Base-by-base conservation (phyloP, 2,113 vertebrate genomes). In the Oxyura jamaicensis region DNA sequence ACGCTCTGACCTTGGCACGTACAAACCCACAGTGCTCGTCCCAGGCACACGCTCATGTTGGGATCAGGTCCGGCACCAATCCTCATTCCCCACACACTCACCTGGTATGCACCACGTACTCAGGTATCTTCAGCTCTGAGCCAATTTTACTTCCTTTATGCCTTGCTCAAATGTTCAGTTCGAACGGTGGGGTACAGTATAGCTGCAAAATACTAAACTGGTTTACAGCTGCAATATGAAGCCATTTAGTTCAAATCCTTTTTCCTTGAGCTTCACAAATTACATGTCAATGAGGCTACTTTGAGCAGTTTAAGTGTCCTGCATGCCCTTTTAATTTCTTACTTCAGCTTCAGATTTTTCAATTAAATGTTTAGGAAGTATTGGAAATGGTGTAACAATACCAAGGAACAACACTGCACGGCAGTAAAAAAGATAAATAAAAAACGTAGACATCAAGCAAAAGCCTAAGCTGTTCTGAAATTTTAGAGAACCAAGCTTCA, bases 91-190 rank as follows among this genome's bases (percentile, higher is more conserved):
- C 4, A 17, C 33, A 53, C 0, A 3, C 23, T 2, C 4, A 22
- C 26, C 72, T 20, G 31, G 6, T 3, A 13, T 0, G 28, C 39
- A 4, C 23, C 42, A 18, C 46, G 0, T 2, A 6, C 0, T 8
- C 50, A 35, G 31, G 10, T 53, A 59, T 2, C 62, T 10, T 10
- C 1, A 74, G 41, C 58, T 39, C 84, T 20, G 48, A 17, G 22
- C 26, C 39, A 11, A 10, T 53, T 86, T 14, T 13, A 5, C 10
- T 7, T 28, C 60, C 72, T 55, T 66, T 17, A 8, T 11, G 39
- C 77, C 35, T 5, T 28, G 46, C 58, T 62, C 9, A 44, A n/a
- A 50, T 1, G 8, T 46, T 55, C 71, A 39, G 4, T 23, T 48
- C 53, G 33, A 42, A 50, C 48, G 41, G 20, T 4, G 12, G 4